phyloP scores from a whole-genome alignment of 2,888 invertebrate genomes.

The Drosophila longiperda region DNA sequence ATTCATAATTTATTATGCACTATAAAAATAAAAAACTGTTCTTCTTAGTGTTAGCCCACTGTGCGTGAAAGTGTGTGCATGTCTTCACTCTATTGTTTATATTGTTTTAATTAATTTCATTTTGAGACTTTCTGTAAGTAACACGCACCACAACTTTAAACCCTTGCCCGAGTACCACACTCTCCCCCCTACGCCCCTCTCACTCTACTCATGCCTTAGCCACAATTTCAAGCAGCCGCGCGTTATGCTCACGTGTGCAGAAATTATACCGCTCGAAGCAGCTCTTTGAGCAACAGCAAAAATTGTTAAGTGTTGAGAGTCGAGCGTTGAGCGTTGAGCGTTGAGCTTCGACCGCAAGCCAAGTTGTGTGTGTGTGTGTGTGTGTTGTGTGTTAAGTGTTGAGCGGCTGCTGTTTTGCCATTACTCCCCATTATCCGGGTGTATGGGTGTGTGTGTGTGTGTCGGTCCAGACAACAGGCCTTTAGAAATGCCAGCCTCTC shows the following conservation, averaged over 20 bases:
- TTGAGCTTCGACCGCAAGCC: conserved; percentile 58
- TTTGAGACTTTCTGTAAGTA: conserved; percentile 54
- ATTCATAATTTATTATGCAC: not conserved
- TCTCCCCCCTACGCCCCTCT: not conserved
- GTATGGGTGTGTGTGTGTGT: not conserved
- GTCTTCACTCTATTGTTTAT: conserved; percentile 62
- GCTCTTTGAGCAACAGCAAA: conserved; percentile 47
- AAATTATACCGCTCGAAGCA: conserved; percentile 54
- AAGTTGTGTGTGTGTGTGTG: conserved; percentile 59
- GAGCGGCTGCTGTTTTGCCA: conserved; percentile 30
- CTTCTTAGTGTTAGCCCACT: conserved; percentile 21
- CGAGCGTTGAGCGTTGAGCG: conserved; percentile 21
- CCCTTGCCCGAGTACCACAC: not conserved
- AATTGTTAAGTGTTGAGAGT: conserved; percentile 53
- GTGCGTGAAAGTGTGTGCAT: conserved; percentile 30
- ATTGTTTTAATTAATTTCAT: conserved; percentile 75
- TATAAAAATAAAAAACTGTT: not conserved
- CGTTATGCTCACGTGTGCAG: conserved; percentile 66
- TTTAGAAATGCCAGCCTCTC: conserved; percentile 47
- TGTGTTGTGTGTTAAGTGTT: conserved; percentile 55
- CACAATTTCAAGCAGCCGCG: conserved; percentile 1
- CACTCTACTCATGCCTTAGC: not conserved
- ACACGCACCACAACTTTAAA: conserved; percentile 35
- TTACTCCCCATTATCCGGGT: not conserved
- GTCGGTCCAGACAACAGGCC: conserved; percentile 43